phyloP scores from a whole-genome alignment of 2,797 vertebrate species.

The Monodelphis domestica region DNA sequence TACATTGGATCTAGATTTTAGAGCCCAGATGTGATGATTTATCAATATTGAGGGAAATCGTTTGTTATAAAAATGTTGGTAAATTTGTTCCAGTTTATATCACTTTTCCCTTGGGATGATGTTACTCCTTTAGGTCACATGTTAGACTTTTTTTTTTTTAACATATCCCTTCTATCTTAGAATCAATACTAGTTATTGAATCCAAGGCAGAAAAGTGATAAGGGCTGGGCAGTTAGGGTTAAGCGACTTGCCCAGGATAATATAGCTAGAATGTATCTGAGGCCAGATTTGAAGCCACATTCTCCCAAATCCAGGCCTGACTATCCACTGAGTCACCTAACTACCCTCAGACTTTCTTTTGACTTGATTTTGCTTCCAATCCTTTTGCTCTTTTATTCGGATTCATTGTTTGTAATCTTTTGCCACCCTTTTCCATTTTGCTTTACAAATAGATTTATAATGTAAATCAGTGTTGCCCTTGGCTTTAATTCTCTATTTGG shows the following conservation, averaged over 20 bases:
- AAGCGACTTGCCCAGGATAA: no score
- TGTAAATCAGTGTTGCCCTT: neutral
- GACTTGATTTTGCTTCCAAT: neutral
- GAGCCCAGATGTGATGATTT: neutral
- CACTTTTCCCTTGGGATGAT: neutral
- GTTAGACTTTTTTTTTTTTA: neutral
- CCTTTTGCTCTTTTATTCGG: neutral
- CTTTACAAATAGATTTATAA: neutral
- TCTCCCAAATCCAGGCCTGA: no score
- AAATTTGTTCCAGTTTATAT: neutral
- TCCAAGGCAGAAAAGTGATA: no score
- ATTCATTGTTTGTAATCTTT: neutral
- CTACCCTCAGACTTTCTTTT: neutral
- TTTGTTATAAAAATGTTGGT: neutral
- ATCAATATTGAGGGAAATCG: neutral
- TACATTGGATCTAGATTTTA: neutral
- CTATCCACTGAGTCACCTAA: no score
- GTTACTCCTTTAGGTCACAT: neutral
- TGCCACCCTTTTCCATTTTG: neutral
- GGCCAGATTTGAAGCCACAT: no score
- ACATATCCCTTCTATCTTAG: no score
- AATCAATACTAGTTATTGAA: no score
- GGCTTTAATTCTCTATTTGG: neutral
- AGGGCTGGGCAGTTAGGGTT: no score
- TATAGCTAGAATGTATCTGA: no score